A percentile compares a stretch with the other conserved stretches of the same genome.
phyloP scores from a whole-genome alignment of 2,113 vertebrate genomes.

The Phylloscopus trochiloides region DNA sequence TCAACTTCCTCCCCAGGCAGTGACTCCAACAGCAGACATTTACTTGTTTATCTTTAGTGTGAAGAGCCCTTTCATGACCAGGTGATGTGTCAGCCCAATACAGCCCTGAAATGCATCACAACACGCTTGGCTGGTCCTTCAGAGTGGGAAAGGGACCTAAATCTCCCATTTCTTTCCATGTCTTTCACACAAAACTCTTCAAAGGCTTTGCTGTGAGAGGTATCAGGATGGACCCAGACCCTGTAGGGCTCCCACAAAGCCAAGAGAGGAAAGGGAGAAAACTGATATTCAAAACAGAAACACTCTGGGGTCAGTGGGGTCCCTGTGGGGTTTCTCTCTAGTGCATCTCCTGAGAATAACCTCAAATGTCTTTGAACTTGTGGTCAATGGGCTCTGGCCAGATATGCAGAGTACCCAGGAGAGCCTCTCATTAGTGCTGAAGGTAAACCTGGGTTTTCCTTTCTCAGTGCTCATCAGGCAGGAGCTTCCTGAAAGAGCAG shows the following conservation, averaged over 20 bases:
- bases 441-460: neutral
- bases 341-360: neutral
- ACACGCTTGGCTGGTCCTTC: neutral
- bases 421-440: neutral
- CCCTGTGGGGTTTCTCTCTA: neutral
- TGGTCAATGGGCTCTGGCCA: neutral
- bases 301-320: fast-evolving
- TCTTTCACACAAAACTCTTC: neutral
- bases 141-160: neutral
- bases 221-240: neutral
- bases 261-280: neutral
- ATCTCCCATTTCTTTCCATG: neutral
- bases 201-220: neutral
- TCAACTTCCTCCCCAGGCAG: neutral
- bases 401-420: neutral
- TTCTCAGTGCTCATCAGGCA: neutral
- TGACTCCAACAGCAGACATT: conserved; percentile 20
- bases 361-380: neutral
- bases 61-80: neutral
- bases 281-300: neutral
- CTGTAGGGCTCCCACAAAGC: neutral
- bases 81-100: neutral
- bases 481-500: neutral
- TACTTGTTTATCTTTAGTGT: neutral
- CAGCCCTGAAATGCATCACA: neutral